These are phyloP conservation scores for Dendroctonus valens DNA, from an alignment of 1,140 invertebrate genomes.

Conservation along the genomic window DNA sequence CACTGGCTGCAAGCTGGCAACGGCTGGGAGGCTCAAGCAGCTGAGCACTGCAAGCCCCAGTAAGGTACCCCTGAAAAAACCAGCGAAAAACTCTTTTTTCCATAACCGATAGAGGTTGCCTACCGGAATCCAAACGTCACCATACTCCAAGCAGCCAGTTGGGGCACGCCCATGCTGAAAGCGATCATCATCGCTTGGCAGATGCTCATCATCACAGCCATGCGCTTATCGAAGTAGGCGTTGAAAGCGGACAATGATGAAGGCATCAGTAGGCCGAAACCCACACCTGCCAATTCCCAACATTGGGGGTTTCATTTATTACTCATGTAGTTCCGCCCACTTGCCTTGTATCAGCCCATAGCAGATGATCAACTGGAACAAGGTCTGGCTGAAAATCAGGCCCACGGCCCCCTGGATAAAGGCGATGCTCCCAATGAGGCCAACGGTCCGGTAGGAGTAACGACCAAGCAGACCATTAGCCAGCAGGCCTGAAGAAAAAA, in stretches of 20 bases:
- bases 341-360: conserved; percentile 60
- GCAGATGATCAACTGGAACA: conserved; percentile 54
- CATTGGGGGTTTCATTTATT: neutral
- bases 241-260: conserved; percentile 60
- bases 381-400: conserved; percentile 56
- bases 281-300: conserved; percentile 43
- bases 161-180: conserved; percentile 58
- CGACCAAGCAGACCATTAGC: conserved; percentile 56
- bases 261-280: conserved; percentile 60
- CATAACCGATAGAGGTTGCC: neutral
- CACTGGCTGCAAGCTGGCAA: conserved; percentile 64
- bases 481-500: conserved; percentile 52
- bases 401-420: conserved; percentile 56
- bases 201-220: conserved; percentile 60
- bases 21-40: conserved; percentile 62
- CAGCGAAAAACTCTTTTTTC: conserved; percentile 52
- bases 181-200: conserved; percentile 59
- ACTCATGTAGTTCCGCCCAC: neutral
- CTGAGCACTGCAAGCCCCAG: conserved; percentile 62
- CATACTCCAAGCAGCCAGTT: conserved; percentile 54
- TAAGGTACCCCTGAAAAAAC: conserved; percentile 51
- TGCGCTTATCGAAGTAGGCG: conserved; percentile 58
- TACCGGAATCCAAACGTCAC: conserved; percentile 56
- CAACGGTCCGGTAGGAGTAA: conserved; percentile 56
- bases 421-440: conserved; percentile 56